Evolutionary conservation across 1,140 invertebrate species (phyloP), one percentile per base, ranked within the genome.

Genomic region (Agraylea sexmaculata): DNA sequence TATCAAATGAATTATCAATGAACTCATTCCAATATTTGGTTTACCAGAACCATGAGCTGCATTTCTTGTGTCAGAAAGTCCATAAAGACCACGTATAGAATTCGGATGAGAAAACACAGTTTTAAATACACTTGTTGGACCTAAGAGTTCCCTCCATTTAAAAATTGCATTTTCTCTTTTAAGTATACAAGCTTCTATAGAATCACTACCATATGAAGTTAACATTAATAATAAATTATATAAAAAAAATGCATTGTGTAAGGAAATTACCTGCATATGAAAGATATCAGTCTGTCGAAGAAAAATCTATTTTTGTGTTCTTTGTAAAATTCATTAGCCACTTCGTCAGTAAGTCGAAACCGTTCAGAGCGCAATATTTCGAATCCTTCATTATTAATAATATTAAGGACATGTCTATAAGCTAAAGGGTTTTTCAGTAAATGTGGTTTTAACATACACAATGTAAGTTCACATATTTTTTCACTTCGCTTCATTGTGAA

Each of bases 51-150:
- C 89, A 66, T 94, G 89, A 32, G 80, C 77, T 13, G 83, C 87
- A 70, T 95, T 95, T 56, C 88, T 78, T 0, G 90, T 93, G 59
- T 94, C 89, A 1, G 88, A 87, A 2, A 92, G 58, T 1, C 90
- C 90, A 71, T 78, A 92, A 50, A 71, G 64, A 2, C 83, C 86
- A 51, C 90, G 66, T 39, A 94, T 77, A 45, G 75, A 76, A 37
- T 80, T 53, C 2, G 88, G 88, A 31, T 78, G 70, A 50, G 73
- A 74, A 57, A 78, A 86, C 41, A 88, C 77, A 12, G 84, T 77
- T 55, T 78, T 77, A 54, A 71, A 84, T 0, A 81, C 80, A 69
- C 89, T 90, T 0, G 89, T 94, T 1, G 88, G 88, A 1, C 90
- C 90, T 69, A 94, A 77, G 16, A 93, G 54, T 40, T 64, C 51